These are phyloP conservation scores for Siphamia tubifer DNA, from an alignment of 2,113 vertebrate species.

Conservation along the genomic window DNA sequence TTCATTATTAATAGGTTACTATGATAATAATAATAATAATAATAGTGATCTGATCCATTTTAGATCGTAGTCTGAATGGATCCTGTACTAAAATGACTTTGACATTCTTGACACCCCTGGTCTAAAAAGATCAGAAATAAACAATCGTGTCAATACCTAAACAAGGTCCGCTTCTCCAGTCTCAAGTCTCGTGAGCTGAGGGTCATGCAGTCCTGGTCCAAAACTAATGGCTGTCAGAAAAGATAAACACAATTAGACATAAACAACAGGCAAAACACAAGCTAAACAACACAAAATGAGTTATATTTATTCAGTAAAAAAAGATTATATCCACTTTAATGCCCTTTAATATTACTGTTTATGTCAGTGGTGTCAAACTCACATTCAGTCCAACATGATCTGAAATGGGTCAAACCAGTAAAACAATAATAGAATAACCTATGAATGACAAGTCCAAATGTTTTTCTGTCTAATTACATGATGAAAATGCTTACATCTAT, in stretches of 20 bases:
- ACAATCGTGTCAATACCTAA: conserved; percentile 87
- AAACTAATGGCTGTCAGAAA: conserved; percentile 85
- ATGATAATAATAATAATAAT: no score
- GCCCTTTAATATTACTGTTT: neutral
- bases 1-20: no score
- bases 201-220: conserved; percentile 95
- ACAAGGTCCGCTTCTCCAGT: conserved; percentile 94
- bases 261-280: neutral
- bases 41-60: no score
- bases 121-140: neutral
- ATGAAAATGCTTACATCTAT: no score
- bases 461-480: no score
- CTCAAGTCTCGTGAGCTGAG: conserved; percentile 90
- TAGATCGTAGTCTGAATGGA: no score
- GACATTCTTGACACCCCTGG: no score
- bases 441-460: no score
- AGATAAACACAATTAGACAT: neutral
- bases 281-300: neutral
- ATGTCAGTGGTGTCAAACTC: neutral
- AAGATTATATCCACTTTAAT: neutral
- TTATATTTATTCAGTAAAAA: neutral
- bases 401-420: no score
- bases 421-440: no score
- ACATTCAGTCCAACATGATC: no score
- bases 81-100: no score